phyloP scores from a whole-genome alignment of 1,140 invertebrate genomes.

The Achroia grisella region DNA sequence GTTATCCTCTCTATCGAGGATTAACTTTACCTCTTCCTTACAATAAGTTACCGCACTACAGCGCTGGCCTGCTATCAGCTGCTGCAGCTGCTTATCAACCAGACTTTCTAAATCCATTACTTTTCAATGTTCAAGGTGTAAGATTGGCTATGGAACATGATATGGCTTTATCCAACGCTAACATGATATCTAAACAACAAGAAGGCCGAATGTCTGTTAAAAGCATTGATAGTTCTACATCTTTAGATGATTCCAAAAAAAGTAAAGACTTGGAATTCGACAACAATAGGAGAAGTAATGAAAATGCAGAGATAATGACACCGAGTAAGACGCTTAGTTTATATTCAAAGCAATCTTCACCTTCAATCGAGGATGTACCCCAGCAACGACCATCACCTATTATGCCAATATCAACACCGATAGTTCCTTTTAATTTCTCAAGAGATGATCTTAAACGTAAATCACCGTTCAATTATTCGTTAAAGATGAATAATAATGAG shows the following conservation, averaged over 20 bases:
- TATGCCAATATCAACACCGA: slow-evolving; percentile 64
- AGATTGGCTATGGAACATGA: slow-evolving; percentile 63
- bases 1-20: slow-evolving; percentile 75
- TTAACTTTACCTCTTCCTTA: slow-evolving; percentile 76
- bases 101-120: slow-evolving; percentile 72
- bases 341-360: slow-evolving; percentile 75
- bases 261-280: slow-evolving; percentile 43
- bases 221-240: slow-evolving; percentile 56
- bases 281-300: slow-evolving; percentile 31
- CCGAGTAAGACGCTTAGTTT: slow-evolving; percentile 59
- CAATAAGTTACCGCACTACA: slow-evolving; percentile 74
- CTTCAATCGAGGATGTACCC: slow-evolving; percentile 77
- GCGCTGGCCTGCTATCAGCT: slow-evolving; percentile 75
- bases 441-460: slow-evolving; percentile 53
- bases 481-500: slow-evolving; percentile 52
- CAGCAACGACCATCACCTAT: slow-evolving; percentile 79
- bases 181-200: slow-evolving; percentile 50
- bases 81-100: slow-evolving; percentile 59
- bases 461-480: slow-evolving; percentile 51
- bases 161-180: slow-evolving; percentile 49
- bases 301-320: slow-evolving; percentile 43
- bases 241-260: slow-evolving; percentile 54
- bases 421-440: slow-evolving; percentile 52
- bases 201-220: slow-evolving; percentile 61
- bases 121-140: slow-evolving; percentile 71